Evolutionary conservation across 2,888 invertebrate species (phyloP).

Genomic region (Tridacna crocea): DNA sequence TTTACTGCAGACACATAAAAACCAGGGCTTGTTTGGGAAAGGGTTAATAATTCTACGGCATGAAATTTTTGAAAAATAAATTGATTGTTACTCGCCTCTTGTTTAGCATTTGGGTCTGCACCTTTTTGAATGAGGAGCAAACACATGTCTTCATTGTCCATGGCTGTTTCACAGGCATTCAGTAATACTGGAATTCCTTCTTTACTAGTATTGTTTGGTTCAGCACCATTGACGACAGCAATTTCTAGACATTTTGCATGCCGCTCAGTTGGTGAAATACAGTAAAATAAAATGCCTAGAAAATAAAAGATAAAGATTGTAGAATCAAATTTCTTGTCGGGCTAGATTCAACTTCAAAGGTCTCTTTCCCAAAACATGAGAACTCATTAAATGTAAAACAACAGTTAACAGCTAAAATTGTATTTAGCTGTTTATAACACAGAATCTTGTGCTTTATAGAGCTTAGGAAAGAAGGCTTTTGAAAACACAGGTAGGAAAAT

Average conservation of each 20-base stretch:
- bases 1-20: too few species aligned
- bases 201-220: conserved; percentile 81
- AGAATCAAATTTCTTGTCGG: background rate
- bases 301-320: background rate
- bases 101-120: conserved; percentile 81
- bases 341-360: too few species aligned
- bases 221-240: conserved; percentile 81
- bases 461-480: too few species aligned
- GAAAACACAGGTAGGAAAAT: too few species aligned
- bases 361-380: too few species aligned
- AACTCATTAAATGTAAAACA: too few species aligned
- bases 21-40: too few species aligned
- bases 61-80: too few species aligned
- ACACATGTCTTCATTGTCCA: conserved; percentile 83
- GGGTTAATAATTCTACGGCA: too few species aligned
- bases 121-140: conserved; percentile 80
- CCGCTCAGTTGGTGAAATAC: conserved; percentile 82
- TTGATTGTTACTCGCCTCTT: conserved; percentile 76
- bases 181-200: conserved; percentile 82
- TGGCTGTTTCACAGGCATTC: conserved; percentile 82
- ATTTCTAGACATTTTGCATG: conserved; percentile 83
- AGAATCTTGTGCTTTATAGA: too few species aligned
- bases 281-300: conserved; percentile 83
- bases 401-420: too few species aligned
- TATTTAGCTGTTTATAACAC: too few species aligned